These are phyloP conservation scores for Takifugu flavidus DNA, from an alignment of 2,113 vertebrate genomes.

Conservation along the genomic window DNA sequence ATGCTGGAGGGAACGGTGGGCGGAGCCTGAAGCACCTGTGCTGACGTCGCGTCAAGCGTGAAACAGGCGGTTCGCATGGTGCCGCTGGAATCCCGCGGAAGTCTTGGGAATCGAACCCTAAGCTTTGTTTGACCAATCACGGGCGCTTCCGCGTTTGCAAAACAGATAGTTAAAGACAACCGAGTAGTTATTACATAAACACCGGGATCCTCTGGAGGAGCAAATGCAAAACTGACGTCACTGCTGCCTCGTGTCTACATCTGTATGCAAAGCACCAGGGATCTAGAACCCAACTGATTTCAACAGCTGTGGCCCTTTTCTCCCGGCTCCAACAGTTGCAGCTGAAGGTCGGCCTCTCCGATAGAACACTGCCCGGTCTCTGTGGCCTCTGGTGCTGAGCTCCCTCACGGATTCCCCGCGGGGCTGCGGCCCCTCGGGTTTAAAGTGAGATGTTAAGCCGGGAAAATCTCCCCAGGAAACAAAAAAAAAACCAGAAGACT, in stretches of 20 bases:
- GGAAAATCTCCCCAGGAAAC: neutral
- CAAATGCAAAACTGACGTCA: slow-evolving; percentile 1
- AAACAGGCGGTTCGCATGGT: neutral
- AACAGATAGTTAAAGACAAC: too few species aligned
- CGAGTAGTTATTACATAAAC: too few species aligned
- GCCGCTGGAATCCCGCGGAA: too few species aligned
- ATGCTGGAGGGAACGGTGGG: neutral
- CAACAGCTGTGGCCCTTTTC: slow-evolving; percentile 12
- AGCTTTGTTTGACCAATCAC: too few species aligned
- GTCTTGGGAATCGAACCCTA: too few species aligned
- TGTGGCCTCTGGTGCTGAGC: neutral
- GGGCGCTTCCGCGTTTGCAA: too few species aligned
- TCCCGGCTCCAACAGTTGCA: slow-evolving; percentile 1
- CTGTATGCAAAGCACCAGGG: slow-evolving; percentile 31
- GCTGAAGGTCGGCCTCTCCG: neutral
- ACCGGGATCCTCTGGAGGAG: too few species aligned
- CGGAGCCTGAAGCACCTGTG: neutral
- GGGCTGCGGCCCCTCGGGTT: neutral
- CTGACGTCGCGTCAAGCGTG: too few species aligned
- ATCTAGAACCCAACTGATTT: slow-evolving; percentile 12
- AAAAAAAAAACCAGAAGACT: too few species aligned
- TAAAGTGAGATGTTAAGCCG: neutral
- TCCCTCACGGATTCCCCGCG: slow-evolving; percentile 5
- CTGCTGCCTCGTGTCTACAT: slow-evolving; percentile 36
- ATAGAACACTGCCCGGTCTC: slow-evolving; percentile 4